These are phyloP conservation scores for Sibirionetta formosa DNA, from an alignment of 2,797 vertebrate genomes.

Conservation along the genomic window DNA sequence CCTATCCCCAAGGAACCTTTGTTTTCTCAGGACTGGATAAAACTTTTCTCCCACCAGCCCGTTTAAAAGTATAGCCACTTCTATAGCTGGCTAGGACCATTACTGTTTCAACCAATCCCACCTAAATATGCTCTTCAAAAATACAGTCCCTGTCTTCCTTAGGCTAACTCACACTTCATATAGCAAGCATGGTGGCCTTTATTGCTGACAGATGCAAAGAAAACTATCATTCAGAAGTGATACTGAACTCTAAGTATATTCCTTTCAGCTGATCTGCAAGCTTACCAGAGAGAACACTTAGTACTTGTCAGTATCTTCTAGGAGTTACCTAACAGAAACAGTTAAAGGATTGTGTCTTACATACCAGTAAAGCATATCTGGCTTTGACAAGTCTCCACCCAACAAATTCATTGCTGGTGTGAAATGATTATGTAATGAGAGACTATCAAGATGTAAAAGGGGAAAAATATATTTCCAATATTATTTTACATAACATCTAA, in stretches of 20 bases:
- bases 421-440: not conserved
- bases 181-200: not conserved
- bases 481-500: not conserved
- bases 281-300: not conserved
- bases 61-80: not conserved
- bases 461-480: not conserved
- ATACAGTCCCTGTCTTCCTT: not conserved
- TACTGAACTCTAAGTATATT: not conserved
- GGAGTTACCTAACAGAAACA: not conserved
- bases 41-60: not conserved
- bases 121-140: not conserved
- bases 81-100: not conserved
- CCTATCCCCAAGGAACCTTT: rapidly evolving
- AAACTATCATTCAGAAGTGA: not conserved
- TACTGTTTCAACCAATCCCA: not conserved
- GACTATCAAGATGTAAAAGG: not conserved
- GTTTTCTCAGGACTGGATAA: not conserved
- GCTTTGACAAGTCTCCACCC: not conserved
- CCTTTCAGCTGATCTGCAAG: not conserved
- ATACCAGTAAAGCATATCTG: not conserved
- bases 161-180: not conserved
- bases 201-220: not conserved
- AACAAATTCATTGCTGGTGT: not conserved
- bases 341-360: not conserved
- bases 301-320: not conserved